Base-by-base conservation (phyloP, 2,797 vertebrate genomes). In the Poecile montanus region DNA sequence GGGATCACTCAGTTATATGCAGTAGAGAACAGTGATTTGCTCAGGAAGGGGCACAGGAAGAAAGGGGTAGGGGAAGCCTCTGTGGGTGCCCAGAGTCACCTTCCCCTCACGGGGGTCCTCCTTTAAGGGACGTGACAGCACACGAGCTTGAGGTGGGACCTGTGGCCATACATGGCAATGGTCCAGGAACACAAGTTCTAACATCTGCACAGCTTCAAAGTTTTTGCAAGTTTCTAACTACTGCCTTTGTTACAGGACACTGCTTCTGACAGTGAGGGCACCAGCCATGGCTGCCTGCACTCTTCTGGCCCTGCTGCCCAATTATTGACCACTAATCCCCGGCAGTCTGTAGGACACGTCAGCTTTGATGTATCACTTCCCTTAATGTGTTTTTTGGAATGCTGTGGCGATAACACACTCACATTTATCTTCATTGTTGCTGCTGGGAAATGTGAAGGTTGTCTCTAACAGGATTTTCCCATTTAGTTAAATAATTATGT, bases 391-490 rank as follows among this genome's bases (percentile, higher is more conserved):
- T 94, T 90, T 97, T 88, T 78, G 30, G 92, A 97, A 92, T 68
- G 36, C 58, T 83, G 21, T 76, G 58, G 68, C 0, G 2, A 83
- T 71, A 94, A 51, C 38, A 62, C 44, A 32, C 23, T 57, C 71
- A 40, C 58, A 76, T 88, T 86, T 88, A 78, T 95, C 95, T 93
- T 95, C 58, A 91, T 45, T 82, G 54, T 50, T 82, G 54, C 66
- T 97, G 51, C 72, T 96, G 85, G 42, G 48, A 97, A 97, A 95
- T 91, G 56, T 89, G 79, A 96, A 95, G 79, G 68, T 81, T 94
- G 48, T 87, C 72, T 91, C 19, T 85, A 93, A 95, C 75, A 70
- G 34, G 73, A 62, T 90, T 88, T 91, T 87, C 38, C 61, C 36
- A 71, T 92, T 93, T 88, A 79, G 61, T 72, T 89, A 93, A 94